Conservation (phyloP, 1,140 invertebrate genomes). For the Drosophila rufa region DNA sequence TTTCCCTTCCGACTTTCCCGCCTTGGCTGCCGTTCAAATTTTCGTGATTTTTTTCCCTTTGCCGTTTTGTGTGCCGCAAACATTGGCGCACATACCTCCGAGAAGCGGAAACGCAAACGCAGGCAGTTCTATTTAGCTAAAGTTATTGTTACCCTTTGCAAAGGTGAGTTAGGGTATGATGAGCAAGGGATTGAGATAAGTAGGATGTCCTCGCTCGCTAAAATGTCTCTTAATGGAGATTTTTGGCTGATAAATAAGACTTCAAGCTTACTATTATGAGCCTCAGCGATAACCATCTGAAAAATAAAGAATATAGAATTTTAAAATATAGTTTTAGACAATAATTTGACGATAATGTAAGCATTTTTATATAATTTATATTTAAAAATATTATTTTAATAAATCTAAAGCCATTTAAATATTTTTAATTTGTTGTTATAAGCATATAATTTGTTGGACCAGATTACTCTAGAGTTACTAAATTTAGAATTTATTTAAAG, state of each 20-base stretch:
- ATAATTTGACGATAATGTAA: not conserved
- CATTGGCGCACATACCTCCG: slow-evolving; percentile 45
- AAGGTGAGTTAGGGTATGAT: not conserved
- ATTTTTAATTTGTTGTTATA: not conserved
- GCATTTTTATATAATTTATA: not conserved
- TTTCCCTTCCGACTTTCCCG: slow-evolving; percentile 18
- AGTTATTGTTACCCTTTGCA: slow-evolving; percentile 48
- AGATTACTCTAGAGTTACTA: not conserved
- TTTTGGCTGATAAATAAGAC: not conserved
- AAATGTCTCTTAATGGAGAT: not conserved
- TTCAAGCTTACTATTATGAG: not conserved
- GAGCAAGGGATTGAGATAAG: no score
- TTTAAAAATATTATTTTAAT: not conserved
- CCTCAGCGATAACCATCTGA: no score
- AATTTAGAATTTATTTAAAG: not conserved
- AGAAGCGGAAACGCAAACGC: slow-evolving; percentile 74
- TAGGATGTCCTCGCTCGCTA: no score
- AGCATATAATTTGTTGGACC: no score
- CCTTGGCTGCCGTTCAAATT: slow-evolving; percentile 75
- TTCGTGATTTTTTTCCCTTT: slow-evolving; percentile 14
- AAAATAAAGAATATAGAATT: no score
- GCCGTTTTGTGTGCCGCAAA: slow-evolving; percentile 48
- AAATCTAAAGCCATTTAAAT: not conserved
- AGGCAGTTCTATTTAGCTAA: slow-evolving; percentile 68
- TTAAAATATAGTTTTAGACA: no score